A percentile compares a stretch with the other conserved stretches of the same genome.
Conservation (phyloP, 2,797 vertebrate genomes). For the Hydrolagus colliei region DNA sequence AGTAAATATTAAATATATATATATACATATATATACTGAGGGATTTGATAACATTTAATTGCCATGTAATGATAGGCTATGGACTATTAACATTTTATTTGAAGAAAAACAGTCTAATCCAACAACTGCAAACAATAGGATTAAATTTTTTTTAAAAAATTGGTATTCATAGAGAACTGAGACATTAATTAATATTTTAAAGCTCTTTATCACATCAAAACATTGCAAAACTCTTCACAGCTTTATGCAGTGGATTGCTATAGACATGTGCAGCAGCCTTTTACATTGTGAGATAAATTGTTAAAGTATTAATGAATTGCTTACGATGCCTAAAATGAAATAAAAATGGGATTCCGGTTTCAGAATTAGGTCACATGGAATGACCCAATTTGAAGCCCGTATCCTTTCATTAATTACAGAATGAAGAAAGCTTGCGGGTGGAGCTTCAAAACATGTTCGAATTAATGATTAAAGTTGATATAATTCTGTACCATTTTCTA, state of each 20-base stretch:
- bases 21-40: not conserved
- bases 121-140: not conserved
- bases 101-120: not conserved
- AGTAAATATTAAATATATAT: not conserved
- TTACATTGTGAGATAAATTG: not conserved
- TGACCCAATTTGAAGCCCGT: slow-evolving; percentile 15
- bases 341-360: not conserved
- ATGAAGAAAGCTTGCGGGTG: not conserved
- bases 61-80: not conserved
- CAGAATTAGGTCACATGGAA: slow-evolving; percentile 15
- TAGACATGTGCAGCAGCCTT: too few relatives aligned
- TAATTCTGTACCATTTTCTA: not conserved
- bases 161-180: not conserved
- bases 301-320: not conserved
- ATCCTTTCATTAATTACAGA: not conserved
- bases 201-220: not conserved
- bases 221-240: not conserved
- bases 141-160: not conserved
- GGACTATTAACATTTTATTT: not conserved
- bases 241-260: not conserved
- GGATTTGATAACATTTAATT: not conserved
- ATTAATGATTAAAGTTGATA: not conserved
- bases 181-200: not conserved
- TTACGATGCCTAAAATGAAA: not conserved
- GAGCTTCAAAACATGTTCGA: not conserved